Evolutionary conservation across 2,797 vertebrate species (phyloP), one percentile per base, ranked within the genome.

Genomic region (Helarctos malayanus): DNA sequence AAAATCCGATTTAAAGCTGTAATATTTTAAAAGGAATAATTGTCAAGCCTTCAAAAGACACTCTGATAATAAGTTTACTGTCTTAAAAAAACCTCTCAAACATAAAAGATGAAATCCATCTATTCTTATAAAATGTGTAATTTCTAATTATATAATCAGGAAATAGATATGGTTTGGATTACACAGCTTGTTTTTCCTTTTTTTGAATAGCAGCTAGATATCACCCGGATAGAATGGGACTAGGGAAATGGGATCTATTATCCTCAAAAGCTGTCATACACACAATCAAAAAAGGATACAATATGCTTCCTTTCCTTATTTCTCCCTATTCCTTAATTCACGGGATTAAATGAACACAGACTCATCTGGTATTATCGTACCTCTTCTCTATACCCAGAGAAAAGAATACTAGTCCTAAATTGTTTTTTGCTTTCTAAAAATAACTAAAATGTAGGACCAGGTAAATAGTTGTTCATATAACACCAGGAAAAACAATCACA

Each of bases 1-100:
- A 56, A 97, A 96, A 84, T 86, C 82, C 89, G 93, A 76, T 75
- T 97, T 94, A 98, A 97, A 98, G 96, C 99, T 99, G 97, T 14
- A 98, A 98, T 93, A 96, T 98, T 97, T 80, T 95, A 94, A 98
- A 85, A 97, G 35, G 57, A 87, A 87, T n/a, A 23, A 97, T 69
- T 61, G 54, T 97, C 96, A 97, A 79, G 76, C 12, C 38, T 94
- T 93, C 47, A 92, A 97, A 94, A 93, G 38, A 80, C 19, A 96
- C 11, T 29, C 10, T 23, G 57, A 73, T 76, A 82, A 91, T 3
- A 57, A 96, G 54, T 86, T 83, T 94, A 89, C 18, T 38, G 35
- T 82, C 32, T 59, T 89, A 78, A 21, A 93, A 71, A 71, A 78
- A 61, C 82, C 32, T 15, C 56, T 49, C n/a, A 92, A 84, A 63